phyloP scores from a whole-genome alignment of 1,140 invertebrate species.

The Bombus waltoni region DNA sequence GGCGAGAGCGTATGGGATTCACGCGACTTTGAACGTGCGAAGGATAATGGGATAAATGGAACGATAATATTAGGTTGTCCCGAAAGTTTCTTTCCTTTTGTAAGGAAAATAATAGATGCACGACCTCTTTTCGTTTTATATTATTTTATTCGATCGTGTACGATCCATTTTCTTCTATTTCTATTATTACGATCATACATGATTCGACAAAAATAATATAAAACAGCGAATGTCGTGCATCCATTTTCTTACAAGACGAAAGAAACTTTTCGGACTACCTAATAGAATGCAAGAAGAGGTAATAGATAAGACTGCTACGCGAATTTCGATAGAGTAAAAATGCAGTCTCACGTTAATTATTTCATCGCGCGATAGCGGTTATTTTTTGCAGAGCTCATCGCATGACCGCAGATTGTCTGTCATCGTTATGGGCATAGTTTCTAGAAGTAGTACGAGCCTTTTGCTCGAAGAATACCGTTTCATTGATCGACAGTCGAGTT shows the following conservation, averaged over 20 bases:
- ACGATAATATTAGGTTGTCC: background rate
- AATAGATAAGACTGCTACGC: background rate
- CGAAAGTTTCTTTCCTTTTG: no score
- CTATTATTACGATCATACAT: no score
- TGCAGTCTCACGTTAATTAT: slow-evolving; percentile 6
- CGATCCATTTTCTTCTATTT: no score
- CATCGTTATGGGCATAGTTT: background rate
- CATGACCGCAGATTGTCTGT: background rate
- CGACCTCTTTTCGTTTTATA: no score
- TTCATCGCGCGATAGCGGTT: background rate
- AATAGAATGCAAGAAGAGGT: background rate
- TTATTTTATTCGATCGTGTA: no score
- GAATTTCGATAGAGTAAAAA: background rate
- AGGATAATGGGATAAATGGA: no score
- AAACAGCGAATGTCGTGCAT: no score
- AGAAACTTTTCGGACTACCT: no score
- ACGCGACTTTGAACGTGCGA: background rate
- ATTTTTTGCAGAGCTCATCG: background rate
- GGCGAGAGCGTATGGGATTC: background rate
- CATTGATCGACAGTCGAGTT: background rate
- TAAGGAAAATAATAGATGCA: no score
- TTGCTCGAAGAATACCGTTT: background rate
- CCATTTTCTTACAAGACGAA: no score
- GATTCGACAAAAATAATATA: no score
- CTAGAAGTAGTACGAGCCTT: slow-evolving; percentile 5